phyloP scores from a whole-genome alignment of 2,797 vertebrate genomes.

The Tamandua tetradactyla region DNA sequence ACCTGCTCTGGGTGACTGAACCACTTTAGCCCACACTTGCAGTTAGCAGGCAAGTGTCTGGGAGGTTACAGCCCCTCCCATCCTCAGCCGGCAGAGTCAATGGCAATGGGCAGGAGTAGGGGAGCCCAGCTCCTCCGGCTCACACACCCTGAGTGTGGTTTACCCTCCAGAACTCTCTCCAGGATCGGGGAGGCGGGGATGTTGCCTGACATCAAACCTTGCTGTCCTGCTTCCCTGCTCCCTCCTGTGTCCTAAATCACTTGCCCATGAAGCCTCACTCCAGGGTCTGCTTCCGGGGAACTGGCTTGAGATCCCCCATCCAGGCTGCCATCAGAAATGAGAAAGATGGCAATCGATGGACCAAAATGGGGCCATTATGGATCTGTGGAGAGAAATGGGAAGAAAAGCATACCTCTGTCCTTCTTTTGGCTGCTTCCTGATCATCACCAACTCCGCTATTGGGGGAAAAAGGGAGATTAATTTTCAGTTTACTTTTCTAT shows the following conservation, averaged over 20 bases:
- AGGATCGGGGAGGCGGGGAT: background rate
- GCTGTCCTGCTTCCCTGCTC: fast-evolving
- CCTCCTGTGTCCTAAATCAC: background rate
- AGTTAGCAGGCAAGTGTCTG: background rate
- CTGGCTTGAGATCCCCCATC: background rate
- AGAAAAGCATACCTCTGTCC: background rate
- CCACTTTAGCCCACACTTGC: background rate
- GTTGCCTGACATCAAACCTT: background rate
- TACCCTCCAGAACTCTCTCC: background rate
- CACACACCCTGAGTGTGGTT: fast-evolving
- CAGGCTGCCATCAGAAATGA: background rate
- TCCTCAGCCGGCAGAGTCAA: background rate
- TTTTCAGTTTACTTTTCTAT: constrained; percentile 83
- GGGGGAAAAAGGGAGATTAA: constrained; percentile 59
- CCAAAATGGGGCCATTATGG: fast-evolving
- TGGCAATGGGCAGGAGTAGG: background rate
- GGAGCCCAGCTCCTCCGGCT: background rate
- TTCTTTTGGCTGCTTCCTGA: background rate
- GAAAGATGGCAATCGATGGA: fast-evolving
- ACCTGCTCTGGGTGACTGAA: background rate
- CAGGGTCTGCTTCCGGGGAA: background rate
- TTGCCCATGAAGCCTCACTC: background rate
- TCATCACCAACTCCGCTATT: background rate
- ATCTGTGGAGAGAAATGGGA: background rate
- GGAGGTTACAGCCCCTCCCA: background rate